Percentiles rank a stretch among this genome's conserved stretches.
Conservation (phyloP, 2,888 invertebrate genomes). For the Drosophila buzzatii region DNA sequence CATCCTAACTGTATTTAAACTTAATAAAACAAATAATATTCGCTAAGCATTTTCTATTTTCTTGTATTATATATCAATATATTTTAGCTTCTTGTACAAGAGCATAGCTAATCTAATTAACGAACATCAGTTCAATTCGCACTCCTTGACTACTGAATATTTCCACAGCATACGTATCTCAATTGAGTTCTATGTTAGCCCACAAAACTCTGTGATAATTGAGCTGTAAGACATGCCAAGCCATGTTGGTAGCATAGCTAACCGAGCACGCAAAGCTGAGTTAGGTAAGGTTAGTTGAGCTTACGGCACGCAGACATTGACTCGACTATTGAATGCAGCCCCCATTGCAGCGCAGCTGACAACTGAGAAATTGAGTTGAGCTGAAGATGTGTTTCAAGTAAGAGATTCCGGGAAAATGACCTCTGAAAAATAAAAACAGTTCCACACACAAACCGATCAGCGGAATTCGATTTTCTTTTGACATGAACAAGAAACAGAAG, state of each 20-base stretch:
- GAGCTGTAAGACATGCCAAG: conserved; percentile 46
- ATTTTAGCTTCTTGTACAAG: not conserved
- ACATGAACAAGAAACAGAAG: conserved; percentile 20
- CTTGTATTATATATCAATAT: not conserved
- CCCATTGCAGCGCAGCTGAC: conserved; percentile 59
- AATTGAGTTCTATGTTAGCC: conserved; percentile 18
- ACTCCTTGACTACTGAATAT: too few species aligned
- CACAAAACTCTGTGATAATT: conserved; percentile 44
- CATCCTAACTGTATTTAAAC: too few species aligned
- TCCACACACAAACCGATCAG: conserved; percentile 37
- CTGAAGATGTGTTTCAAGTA: conserved; percentile 9
- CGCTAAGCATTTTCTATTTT: not conserved
- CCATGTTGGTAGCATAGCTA: conserved; percentile 68
- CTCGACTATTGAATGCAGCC: conserved; percentile 24
- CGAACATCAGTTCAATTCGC: not conserved
- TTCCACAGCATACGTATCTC: too few species aligned
- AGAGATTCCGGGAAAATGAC: conserved; percentile 53
- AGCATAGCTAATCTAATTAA: not conserved
- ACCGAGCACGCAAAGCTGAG: conserved; percentile 55
- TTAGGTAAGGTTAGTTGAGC: conserved; percentile 13
- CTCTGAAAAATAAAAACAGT: conserved; percentile 34
- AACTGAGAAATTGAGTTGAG: conserved; percentile 35
- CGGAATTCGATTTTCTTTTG: conserved; percentile 47
- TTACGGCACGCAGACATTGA: conserved; percentile 32
- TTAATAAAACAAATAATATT: too few species aligned